Evolutionary conservation across 2,113 vertebrate species (phyloP).

Genomic region (Elaphurus davidianus): DNA sequence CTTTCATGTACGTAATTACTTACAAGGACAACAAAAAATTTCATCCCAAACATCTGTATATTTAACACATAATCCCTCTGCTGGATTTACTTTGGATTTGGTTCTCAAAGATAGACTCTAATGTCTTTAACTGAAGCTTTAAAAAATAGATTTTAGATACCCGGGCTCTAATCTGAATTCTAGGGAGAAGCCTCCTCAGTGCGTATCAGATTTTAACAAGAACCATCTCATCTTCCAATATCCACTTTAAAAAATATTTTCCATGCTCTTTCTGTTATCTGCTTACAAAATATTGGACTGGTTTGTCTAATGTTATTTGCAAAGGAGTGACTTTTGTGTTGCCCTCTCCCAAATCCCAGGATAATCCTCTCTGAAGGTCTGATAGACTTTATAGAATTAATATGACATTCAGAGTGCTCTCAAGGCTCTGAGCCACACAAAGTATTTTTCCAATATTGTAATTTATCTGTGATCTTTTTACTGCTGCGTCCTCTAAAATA

Average conservation of each 20-base stretch:
- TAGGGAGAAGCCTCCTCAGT: not conserved
- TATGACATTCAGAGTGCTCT: slow-evolving; percentile 11
- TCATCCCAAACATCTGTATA: slow-evolving; percentile 12
- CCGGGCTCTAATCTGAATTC: not conserved
- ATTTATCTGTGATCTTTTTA: slow-evolving; percentile 35
- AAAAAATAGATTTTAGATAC: slow-evolving; percentile 20
- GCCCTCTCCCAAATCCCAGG: not conserved
- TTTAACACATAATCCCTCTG: slow-evolving; percentile 14
- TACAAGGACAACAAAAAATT: not conserved
- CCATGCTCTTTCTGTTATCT: not conserved
- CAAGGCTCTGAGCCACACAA: not conserved
- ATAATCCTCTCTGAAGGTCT: slow-evolving; percentile 1
- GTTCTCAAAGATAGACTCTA: slow-evolving; percentile 51
- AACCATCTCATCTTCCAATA: not conserved
- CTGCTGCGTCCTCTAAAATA: not conserved
- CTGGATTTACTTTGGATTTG: slow-evolving; percentile 62
- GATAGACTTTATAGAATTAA: slow-evolving; percentile 36
- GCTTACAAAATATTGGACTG: not conserved
- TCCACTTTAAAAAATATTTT: not conserved
- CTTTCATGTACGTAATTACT: slow-evolving; percentile 3
- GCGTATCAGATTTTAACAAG: slow-evolving; percentile 19
- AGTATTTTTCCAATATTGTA: slow-evolving; percentile 14
- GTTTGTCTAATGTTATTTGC: slow-evolving; percentile 31
- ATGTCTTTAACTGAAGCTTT: slow-evolving; percentile 50
- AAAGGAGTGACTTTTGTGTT: not conserved